Evolutionary conservation across 2,888 invertebrate species (phyloP).

Genomic region (Diarsia rubi): DNA sequence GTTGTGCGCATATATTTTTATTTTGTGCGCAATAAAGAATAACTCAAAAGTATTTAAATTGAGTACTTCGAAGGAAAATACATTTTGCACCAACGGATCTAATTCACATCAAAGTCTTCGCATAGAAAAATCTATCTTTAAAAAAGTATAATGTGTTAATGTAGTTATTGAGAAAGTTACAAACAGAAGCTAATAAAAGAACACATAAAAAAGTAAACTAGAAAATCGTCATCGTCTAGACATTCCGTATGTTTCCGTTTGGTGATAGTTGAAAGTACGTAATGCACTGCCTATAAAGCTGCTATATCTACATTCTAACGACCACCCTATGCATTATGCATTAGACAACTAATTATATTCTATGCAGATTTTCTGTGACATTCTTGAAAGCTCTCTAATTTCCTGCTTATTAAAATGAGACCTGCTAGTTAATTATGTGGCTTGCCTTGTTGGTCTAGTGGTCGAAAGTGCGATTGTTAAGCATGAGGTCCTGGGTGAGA

Average conservation of each 20-base stretch:
- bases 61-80: neutral
- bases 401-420: conserved; percentile 25
- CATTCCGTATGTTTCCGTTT: conserved; percentile 29
- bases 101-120: neutral
- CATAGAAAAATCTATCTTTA: neutral
- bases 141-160: neutral
- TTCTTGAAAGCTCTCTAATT: conserved; percentile 34
- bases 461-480: too few relatives aligned
- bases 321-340: conserved; percentile 40
- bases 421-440: too few relatives aligned
- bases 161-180: conserved; percentile 13
- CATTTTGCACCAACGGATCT: neutral
- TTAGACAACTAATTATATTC: conserved; percentile 26
- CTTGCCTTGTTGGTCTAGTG: too few relatives aligned
- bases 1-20: too few relatives aligned
- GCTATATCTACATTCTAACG: conserved; percentile 13
- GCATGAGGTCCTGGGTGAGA: too few relatives aligned
- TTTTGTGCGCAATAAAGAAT: too few relatives aligned
- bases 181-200: conserved; percentile 13
- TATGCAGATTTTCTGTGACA: conserved; percentile 18
- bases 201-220: conserved; percentile 14
- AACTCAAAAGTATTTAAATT: neutral
- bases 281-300: conserved; percentile 21
- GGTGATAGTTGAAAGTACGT: conserved; percentile 10
- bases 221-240: conserved; percentile 30